Base-by-base conservation (phyloP, 2,113 vertebrate species). In the Alces alces region DNA sequence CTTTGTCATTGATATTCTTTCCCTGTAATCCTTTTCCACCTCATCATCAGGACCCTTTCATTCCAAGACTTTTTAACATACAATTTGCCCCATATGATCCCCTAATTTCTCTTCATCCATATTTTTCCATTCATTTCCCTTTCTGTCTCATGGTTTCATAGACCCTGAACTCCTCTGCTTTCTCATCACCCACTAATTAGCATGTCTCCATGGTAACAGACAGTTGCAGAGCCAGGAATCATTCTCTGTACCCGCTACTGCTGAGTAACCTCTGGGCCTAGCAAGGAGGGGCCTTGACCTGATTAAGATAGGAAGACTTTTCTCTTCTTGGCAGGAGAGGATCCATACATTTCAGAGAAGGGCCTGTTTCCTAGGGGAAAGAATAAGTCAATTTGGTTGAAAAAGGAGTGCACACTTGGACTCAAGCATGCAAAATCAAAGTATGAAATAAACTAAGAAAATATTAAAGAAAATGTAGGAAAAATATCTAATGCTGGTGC, bases 201-300 rank as follows among this genome's bases (percentile, higher is more conserved):
- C 97, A 98, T 95, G 95, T 97, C 92, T 98, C 97, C 98, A 98
- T 98, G 95, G 98, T 97, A 98, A 98, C 98, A 97, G 97, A 96
- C 97, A 94, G 93, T 95, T 97, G 89, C 95, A 92, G 94, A 96
- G 82, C 43, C 5, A 27, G 82, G 93, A 96, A 95, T 96, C 94
- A 92, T 94, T 97, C 93, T 97, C 94, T 89, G 89, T 64, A 96
- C 84, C n/a, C 55, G 93, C 95, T 88, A 97, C 97, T 98, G 97
- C 98, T 97, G 96, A 97, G 97, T 95, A 98, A 98, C 95, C 98
- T 98, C 95, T 98, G 92, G 93, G 96, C 89, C 97, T 96, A 92
- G 93, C 79, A 97, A 98, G 95, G 97, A 97, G 96, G 96, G 94
- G 91, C 88, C 93, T 97, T 98, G 98, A 98, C 98, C 96, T 64